Evolutionary conservation across 2,797 vertebrate species (phyloP).

Genomic region (Allochrocebus solatus): DNA sequence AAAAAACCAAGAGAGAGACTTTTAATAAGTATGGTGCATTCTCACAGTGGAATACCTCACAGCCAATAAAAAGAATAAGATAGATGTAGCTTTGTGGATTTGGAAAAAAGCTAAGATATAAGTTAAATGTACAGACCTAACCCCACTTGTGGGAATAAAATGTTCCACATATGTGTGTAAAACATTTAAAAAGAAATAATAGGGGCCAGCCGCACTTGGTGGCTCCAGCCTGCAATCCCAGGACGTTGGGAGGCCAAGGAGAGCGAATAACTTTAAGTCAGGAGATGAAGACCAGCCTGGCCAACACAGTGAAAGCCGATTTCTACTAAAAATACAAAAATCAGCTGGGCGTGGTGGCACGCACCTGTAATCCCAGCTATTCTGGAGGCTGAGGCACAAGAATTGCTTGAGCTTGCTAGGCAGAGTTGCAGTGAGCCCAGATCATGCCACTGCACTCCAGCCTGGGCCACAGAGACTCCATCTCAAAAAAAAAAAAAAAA

Average conservation of each 20-base stretch:
- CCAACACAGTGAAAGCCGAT: too few species aligned
- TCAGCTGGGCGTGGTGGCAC: too few species aligned
- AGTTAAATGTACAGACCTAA: not conserved
- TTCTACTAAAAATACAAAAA: too few species aligned
- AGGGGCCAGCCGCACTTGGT: not conserved
- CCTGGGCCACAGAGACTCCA: not conserved
- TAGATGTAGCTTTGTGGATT: not conserved
- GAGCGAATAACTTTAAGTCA: too few species aligned
- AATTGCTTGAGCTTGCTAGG: not conserved
- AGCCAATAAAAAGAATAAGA: too few species aligned
- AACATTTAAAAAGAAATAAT: not conserved
- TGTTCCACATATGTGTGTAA: not conserved
- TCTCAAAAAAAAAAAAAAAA: not conserved
- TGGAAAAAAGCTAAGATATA: rapidly evolving
- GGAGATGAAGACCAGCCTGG: too few species aligned
- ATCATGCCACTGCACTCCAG: not conserved
- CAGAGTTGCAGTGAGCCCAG: not conserved
- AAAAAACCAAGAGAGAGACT: not conserved
- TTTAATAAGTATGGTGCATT: not conserved
- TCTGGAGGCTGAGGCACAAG: not conserved
- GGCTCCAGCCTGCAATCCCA: not conserved
- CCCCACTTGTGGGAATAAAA: too few species aligned
- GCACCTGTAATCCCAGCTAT: not conserved
- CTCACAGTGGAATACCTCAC: too few species aligned
- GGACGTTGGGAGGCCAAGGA: not conserved